Percentiles rank a stretch among this genome's conserved stretches.
Evolutionary conservation across 1,140 invertebrate genomes (phyloP).

Genomic region (Phthorimaea operculella): DNA sequence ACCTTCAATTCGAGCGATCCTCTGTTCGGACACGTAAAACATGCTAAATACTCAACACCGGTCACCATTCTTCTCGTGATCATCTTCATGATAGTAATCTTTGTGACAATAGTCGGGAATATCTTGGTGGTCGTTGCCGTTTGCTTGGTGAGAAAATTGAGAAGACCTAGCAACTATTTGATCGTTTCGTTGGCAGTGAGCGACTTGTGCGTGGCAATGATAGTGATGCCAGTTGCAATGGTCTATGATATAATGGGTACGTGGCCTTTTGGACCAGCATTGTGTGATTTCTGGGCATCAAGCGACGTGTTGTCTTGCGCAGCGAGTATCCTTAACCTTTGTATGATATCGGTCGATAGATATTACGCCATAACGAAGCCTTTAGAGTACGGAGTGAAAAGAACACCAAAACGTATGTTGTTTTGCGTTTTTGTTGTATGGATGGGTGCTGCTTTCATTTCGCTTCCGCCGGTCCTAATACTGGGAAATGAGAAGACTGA

Average conservation of each 20-base stretch:
- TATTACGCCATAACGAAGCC: conserved; percentile 94
- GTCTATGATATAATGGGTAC: conserved; percentile 82
- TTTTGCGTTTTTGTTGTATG: conserved; percentile 89
- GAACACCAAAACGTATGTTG: conserved; percentile 86
- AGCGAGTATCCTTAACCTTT: conserved; percentile 91
- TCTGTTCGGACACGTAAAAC: conserved; percentile 37
- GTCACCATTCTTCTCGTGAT: conserved; percentile 76
- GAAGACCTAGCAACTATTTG: conserved; percentile 86
- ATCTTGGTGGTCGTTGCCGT: conserved; percentile 90
- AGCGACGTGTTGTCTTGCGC: conserved; percentile 87
- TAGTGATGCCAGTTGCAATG: conserved; percentile 89
- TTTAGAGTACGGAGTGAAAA: conserved; percentile 87
- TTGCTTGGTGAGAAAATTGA: conserved; percentile 86
- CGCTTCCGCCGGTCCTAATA: conserved; percentile 86
- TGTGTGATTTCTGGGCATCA: conserved; percentile 89
- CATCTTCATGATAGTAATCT: conserved; percentile 79
- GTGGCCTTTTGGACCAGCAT: conserved; percentile 85
- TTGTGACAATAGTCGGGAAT: conserved; percentile 88
- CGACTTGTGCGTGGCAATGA: conserved; percentile 83
- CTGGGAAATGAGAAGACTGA: conserved; percentile 87
- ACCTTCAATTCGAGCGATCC: conserved; percentile 19
- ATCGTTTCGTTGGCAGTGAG: conserved; percentile 92
- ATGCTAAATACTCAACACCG: conserved; percentile 52
- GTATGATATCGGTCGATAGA: conserved; percentile 89
- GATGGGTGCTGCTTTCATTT: conserved; percentile 89